Percentiles rank a stretch among this genome's conserved stretches.
Conservation (phyloP, 2,113 vertebrate genomes). For the Oreotrochilus melanogaster region DNA sequence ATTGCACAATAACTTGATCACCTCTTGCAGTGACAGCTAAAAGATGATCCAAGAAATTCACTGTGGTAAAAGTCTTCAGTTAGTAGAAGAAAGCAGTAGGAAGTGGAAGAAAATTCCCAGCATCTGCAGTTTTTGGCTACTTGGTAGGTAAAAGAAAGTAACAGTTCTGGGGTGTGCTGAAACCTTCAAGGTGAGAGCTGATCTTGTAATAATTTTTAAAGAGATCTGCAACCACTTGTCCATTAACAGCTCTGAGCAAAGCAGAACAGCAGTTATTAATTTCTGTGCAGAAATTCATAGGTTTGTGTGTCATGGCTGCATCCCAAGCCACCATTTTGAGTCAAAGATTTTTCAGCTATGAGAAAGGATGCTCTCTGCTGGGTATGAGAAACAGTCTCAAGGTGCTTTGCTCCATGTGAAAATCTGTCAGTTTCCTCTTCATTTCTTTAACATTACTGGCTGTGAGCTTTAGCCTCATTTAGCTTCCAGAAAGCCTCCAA, state of each 20-base stretch:
- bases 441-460: neutral
- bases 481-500: neutral
- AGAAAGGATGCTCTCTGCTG: neutral
- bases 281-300: neutral
- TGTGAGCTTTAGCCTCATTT: neutral
- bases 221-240: neutral
- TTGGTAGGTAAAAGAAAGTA: neutral
- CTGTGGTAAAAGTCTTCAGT: neutral
- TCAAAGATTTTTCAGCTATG: neutral
- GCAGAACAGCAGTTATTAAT: neutral
- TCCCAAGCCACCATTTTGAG: neutral
- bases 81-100: neutral
- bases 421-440: neutral
- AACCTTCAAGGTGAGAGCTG: neutral
- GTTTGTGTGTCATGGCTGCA: neutral
- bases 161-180: neutral
- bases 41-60: neutral
- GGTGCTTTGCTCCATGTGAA: neutral
- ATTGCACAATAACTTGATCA: neutral
- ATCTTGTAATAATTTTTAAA: neutral
- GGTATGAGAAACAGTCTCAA: neutral
- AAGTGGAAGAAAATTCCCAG: neutral
- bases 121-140: slow-evolving; percentile 10
- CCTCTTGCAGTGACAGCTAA: neutral
- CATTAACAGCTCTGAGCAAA: neutral